Percentiles rank a stretch among this genome's conserved stretches.
Conservation (phyloP, 30 jellyfish, hydroid and myxozoan genomes). For the Hydra vulgaris region DNA sequence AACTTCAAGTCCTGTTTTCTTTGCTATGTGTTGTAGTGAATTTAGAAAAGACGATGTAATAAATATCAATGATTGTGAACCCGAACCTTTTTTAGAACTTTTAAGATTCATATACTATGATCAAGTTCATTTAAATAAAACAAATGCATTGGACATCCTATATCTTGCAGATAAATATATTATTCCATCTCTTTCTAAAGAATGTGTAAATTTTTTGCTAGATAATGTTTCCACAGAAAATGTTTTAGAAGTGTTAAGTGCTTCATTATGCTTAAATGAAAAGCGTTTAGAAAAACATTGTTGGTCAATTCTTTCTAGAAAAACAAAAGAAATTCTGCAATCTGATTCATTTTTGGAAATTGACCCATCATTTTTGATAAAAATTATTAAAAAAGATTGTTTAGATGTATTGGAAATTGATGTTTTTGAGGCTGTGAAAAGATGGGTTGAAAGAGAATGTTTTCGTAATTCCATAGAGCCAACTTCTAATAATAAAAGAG, state of each 20-base stretch:
- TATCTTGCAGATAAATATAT: constrained; percentile 87
- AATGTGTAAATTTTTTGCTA: constrained; percentile 64
- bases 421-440: constrained; percentile 56
- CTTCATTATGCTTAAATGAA: constrained; percentile 79
- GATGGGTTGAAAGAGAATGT: constrained; percentile 86
- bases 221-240: constrained; percentile 75
- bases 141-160: constrained; percentile 63
- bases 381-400: constrained; percentile 43
- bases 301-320: constrained; percentile 82
- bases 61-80: constrained; percentile 75
- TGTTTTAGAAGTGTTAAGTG: constrained; percentile 74
- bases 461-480: constrained; percentile 33
- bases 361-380: constrained; percentile 36
- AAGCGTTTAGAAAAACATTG: constrained; percentile 82
- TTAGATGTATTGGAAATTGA: constrained; percentile 64
- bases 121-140: constrained; percentile 44
- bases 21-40: constrained; percentile 89
- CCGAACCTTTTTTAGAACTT: constrained; percentile 77
- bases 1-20: constrained; percentile 94
- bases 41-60: constrained; percentile 28
- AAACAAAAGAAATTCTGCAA: constrained; percentile 42
- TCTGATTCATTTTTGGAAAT: constrained; percentile 66
- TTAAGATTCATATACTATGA: constrained; percentile 80
- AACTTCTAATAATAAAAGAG: constrained; percentile 34
- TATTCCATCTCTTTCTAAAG: constrained; percentile 67